phyloP scores from a whole-genome alignment of 2,113 vertebrate species.

The Psilopsiagon aurifrons region DNA sequence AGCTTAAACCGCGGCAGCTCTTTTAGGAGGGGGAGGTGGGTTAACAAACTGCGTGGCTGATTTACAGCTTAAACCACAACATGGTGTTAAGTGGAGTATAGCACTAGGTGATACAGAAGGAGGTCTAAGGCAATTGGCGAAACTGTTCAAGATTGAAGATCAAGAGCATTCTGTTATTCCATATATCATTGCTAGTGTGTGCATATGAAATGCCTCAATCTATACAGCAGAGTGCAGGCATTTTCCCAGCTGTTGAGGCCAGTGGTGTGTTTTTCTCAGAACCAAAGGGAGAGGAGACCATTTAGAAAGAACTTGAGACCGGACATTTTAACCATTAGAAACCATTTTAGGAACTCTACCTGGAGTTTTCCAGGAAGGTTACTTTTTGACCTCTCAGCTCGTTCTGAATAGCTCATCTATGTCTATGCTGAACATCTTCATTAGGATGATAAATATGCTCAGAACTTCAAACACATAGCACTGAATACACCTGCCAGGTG shows the following conservation, averaged over 20 bases:
- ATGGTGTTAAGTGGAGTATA: neutral
- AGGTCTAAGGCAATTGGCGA: neutral
- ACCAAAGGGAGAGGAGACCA: neutral
- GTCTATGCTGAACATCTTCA: neutral
- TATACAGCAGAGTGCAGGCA: neutral
- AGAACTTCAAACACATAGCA: neutral
- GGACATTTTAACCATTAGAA: neutral
- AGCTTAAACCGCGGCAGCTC: too few relatives aligned
- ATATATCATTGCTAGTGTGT: neutral
- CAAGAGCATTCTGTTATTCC: neutral
- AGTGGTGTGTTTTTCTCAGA: neutral
- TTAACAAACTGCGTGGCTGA: too few relatives aligned
- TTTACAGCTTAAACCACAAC: too few relatives aligned
- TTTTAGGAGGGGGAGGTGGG: too few relatives aligned
- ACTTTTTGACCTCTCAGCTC: neutral
- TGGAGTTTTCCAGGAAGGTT: neutral
- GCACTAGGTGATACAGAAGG: neutral
- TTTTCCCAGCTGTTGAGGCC: neutral
- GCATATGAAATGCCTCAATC: neutral
- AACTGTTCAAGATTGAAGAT: neutral
- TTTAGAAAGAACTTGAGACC: neutral
- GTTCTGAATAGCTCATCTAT: neutral
- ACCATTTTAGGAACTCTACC: neutral
- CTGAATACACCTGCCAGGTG: neutral
- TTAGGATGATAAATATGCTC: neutral